Evolutionary conservation across 2,113 vertebrate genomes (phyloP), one percentile per base, ranked within the genome.

Genomic region (Desmodus rotundus): DNA sequence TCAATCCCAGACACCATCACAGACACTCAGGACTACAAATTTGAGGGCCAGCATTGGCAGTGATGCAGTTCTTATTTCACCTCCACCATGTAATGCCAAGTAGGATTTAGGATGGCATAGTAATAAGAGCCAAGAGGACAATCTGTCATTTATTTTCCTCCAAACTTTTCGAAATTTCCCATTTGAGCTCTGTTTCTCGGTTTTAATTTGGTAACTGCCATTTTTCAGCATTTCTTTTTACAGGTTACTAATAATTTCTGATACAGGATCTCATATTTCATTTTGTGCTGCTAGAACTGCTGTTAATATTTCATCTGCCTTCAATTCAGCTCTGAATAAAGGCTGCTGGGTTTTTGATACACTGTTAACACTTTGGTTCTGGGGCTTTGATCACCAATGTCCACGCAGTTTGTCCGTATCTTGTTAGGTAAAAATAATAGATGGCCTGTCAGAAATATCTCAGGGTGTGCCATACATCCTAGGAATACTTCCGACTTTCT

Each of bases 231-330:
- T 98, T 97, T 98, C 97, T 98, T 98, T 98, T 97, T 98, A 98
- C 98, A 98, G 97, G 98, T 98, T 98, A 98, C 98, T 98, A 98
- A 98, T 98, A 98, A 98, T 98, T 98, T 97, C 97, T 96, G 97
- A 98, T 98, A 97, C 95, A 97, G 97, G 97, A 98, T 95, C 96
- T 98, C 98, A 93, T 98, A 98, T 98, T 98, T 98, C 98, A 98
- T 98, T 98, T 97, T 98, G 96, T 97, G 87, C 98, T 98, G 97
- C 97, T 97, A 95, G 97, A 96, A 97, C 90, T 92, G 96, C 96
- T 98, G 97, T 98, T 98, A 99, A 98, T 98, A 98, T 98, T 99
- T 98, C 97, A 98, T 98, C 98, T 98, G 97, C 97, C 89, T 98
- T 98, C 95, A 98, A 76, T 94, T 97, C 83, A 88, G 95, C 93